Evolutionary conservation across 1,140 invertebrate species (phyloP), one percentile per base, ranked within the genome.

Genomic region (Onthophagus taurus): DNA sequence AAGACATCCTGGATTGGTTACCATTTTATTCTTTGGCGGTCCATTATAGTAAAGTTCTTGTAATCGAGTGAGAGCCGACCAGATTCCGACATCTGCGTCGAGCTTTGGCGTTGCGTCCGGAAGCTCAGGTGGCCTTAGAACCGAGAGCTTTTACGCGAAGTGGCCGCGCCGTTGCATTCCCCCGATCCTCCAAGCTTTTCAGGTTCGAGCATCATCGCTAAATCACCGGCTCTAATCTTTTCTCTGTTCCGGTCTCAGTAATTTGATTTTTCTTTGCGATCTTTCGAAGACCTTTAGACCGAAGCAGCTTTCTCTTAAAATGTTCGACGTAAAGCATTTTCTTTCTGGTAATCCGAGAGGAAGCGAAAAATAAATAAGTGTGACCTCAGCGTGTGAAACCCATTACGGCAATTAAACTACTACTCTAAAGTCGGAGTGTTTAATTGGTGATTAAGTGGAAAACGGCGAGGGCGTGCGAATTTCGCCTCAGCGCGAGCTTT

Each of bases 391-490:
- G 49, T 52, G 50, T 48, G 51, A 53, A 50, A 55, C 48, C 54
- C 46, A 55, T 55, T 51, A 53, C 44, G 33, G 50, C 51, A 51
- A 53, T 55, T 51, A 55, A 50, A n/a, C n/a, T n/a, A 38, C 42
- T 51, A 23, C 37, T 26, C 48, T 48, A 51, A 51, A 51, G 50
- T 53, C 53, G 47, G 47, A 55, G 54, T 52, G 54, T n/a, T 53
- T 55, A 55, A 55, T 55, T 55, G 50, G 41, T 55, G 51, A 55
- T 55, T 55, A 55, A 53, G 44, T 47, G 45, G 47, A 55, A 55
- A 45, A 52, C 38, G 42, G 52, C 48, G 53, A 51, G 50, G 51
- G 53, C 53, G 53, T 55, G 53, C 51, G 53, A 55, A 53, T 21
- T 21, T 37, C 23, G n/a, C n/a, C n/a, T n/a, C n/a, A n/a, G n/a